Evolutionary conservation across 2,888 invertebrate species (phyloP).

Genomic region (Parnassius smintheus): DNA sequence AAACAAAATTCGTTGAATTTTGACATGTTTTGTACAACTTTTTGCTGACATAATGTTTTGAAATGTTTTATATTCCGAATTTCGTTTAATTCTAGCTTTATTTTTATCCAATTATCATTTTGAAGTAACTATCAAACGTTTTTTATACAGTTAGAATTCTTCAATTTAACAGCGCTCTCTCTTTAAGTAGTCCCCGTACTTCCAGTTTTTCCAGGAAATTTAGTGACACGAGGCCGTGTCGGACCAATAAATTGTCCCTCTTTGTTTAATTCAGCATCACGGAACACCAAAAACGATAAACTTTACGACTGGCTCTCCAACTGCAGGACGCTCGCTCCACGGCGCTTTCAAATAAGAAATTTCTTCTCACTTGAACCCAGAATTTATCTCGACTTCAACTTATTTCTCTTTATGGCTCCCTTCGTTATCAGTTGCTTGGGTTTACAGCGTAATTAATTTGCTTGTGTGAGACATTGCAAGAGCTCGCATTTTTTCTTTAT

Average conservation of each 20-base stretch:
- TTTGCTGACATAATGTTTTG: no score
- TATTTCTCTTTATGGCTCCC: constrained; percentile 37
- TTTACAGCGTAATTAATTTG: constrained; percentile 44
- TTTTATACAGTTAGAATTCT: background rate
- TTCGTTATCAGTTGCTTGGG: constrained; percentile 44
- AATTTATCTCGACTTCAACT: constrained; percentile 38
- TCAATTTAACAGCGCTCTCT: constrained; percentile 5
- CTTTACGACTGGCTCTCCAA: constrained; percentile 67
- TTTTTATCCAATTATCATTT: background rate
- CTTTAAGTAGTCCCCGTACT: constrained; percentile 7
- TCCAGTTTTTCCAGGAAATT: constrained; percentile 7
- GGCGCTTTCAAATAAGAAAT: constrained; percentile 68
- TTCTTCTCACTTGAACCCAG: constrained; percentile 54
- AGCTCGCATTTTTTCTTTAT: constrained; percentile 3
- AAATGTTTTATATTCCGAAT: no score
- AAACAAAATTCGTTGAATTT: background rate
- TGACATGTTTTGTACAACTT: background rate
- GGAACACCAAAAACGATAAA: constrained; percentile 69
- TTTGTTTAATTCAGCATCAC: constrained; percentile 44
- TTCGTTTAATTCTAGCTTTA: background rate
- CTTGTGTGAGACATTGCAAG: constrained; percentile 35
- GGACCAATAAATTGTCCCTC: constrained; percentile 36
- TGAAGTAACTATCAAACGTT: no score
- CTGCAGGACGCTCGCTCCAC: constrained; percentile 64
- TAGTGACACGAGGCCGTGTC: constrained; percentile 28